Base-by-base conservation (phyloP, 2,113 vertebrate species). In the Xenopus tropicalis region DNA sequence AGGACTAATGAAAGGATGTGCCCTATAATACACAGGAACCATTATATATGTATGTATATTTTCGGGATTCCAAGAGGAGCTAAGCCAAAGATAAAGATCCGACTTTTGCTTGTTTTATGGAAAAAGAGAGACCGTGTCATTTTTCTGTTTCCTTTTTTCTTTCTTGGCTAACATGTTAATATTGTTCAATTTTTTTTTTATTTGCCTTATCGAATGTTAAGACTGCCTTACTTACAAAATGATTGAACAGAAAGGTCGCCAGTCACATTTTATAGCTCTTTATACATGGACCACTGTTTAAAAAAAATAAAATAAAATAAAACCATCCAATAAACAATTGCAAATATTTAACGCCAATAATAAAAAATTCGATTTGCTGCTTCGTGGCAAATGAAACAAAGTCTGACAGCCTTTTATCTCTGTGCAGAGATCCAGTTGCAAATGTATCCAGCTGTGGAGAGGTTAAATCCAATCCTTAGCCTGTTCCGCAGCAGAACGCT, bases 1-100 rank as follows among this genome's bases (percentile, higher is more conserved):
- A 68, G 73, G 73, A 76, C 73, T 76, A 69, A 68, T 68, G 65
- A 74, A 74, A 68, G 72, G 72, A 74, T 74, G 68, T 68, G 44
- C 61, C 72, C 24, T 29, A 74, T 68, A 51, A 66, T 57, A 65
- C n/a, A 52, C 24, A 46, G 64, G 56, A 74, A 37, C 29, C 6
- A 37, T 61, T 43, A 54, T 25, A 66, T 25, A 74, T 51, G 9
- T n/a, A 42, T 66, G 69, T 59, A 24, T 25, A 74, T 51, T 37
- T 75, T 59, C 66, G 73, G 66, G 9, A 69, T 69, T 54, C 69
- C 73, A 76, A 76, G 73, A 76, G 73, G 73, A 76, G 24, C 66
- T 76, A 76, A 69, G 73, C 73, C 73, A 76, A 76, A 76, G 73
- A 76, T 76, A 52, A 68, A 24, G 25, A 74, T 57, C 44, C 42